phyloP scores from a whole-genome alignment of 1,140 invertebrate species.

The Drosophila sucinea region DNA sequence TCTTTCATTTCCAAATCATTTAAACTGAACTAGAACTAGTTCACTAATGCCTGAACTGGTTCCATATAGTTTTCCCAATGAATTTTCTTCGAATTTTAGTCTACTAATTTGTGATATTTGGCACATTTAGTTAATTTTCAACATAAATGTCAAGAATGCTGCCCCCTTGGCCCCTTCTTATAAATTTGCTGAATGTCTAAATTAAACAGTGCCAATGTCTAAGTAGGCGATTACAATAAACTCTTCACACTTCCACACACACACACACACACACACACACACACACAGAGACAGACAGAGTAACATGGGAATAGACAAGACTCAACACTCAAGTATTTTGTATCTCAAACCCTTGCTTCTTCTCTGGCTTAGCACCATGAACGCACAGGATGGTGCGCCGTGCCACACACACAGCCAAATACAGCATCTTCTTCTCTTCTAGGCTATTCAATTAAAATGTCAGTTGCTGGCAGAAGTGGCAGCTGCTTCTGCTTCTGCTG shows the following conservation, averaged over 20 bases:
- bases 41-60: neutral
- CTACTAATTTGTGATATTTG: neutral
- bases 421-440: slow-evolving; percentile 6
- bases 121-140: slow-evolving; percentile 4
- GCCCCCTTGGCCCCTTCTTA: neutral
- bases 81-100: neutral
- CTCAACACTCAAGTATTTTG: slow-evolving; percentile 47
- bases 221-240: slow-evolving; percentile 64
- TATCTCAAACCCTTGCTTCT: slow-evolving; percentile 25
- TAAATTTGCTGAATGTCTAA: slow-evolving; percentile 26
- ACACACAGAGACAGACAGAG: neutral
- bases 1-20: too few relatives aligned
- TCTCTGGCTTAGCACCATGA: slow-evolving; percentile 31
- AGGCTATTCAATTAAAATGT: slow-evolving; percentile 69
- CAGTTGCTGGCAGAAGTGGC: slow-evolving; percentile 29
- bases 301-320: slow-evolving; percentile 8
- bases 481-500: too few relatives aligned
- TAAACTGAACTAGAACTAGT: neutral
- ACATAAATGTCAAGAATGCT: neutral
- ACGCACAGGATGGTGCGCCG: neutral
- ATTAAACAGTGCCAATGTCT: slow-evolving; percentile 39
- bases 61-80: neutral
- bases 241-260: slow-evolving; percentile 53
- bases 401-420: slow-evolving; percentile 25
- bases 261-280: neutral